A percentile compares a stretch with the other conserved stretches of the same genome.
These are phyloP conservation scores for Eolophus roseicapilla DNA, from an alignment of 2,113 vertebrate genomes.

Conservation along the genomic window DNA sequence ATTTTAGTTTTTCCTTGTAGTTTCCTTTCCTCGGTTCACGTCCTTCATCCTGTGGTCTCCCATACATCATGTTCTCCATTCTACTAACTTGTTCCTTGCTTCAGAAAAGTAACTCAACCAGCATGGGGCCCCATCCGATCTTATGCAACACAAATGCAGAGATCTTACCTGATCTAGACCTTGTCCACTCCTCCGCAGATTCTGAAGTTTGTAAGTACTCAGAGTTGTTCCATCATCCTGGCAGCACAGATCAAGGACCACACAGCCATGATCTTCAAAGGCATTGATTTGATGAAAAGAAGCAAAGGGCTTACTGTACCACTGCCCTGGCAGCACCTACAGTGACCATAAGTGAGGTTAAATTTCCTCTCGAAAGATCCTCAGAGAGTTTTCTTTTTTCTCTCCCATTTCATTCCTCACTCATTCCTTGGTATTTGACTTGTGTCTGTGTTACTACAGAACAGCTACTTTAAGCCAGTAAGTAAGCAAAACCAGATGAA, in stretches of 20 bases:
- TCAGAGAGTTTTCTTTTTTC: not conserved
- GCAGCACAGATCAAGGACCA: conserved; percentile 88
- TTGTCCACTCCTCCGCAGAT: conserved; percentile 82
- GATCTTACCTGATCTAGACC: conserved; percentile 83
- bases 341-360: not conserved
- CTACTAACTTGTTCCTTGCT: not conserved
- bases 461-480: not conserved
- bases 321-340: conserved; percentile 77
- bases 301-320: conserved; percentile 75
- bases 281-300: conserved; percentile 92
- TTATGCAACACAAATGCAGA: not conserved
- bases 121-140: not conserved
- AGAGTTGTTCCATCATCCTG: conserved; percentile 80
- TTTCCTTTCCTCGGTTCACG: not conserved
- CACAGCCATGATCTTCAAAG: conserved; percentile 83
- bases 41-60: not conserved
- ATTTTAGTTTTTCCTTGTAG: not conserved
- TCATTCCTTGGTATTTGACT: not conserved
- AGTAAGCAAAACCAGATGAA: not conserved
- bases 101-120: not conserved
- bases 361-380: not conserved
- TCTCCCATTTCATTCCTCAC: not conserved
- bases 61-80: rapidly evolving
- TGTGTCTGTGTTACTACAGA: not conserved
- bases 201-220: conserved; percentile 80